These are phyloP conservation scores for Illadopsis cleaveri DNA, from an alignment of 2,113 vertebrate genomes.

Conservation along the genomic window DNA sequence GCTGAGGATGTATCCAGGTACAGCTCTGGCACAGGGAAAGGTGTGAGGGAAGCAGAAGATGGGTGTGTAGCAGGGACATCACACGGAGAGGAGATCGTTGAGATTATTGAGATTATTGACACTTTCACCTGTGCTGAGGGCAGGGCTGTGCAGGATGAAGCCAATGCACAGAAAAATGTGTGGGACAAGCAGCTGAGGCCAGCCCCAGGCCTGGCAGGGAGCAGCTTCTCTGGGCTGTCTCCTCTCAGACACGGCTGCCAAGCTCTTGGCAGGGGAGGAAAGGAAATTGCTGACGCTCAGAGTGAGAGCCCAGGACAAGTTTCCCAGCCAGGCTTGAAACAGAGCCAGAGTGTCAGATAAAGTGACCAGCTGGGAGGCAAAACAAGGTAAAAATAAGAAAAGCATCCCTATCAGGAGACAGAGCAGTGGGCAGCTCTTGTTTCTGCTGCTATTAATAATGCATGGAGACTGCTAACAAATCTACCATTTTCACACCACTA, in stretches of 20 bases:
- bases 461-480: constrained; percentile 13
- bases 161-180: background rate
- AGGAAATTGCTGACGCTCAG: background rate
- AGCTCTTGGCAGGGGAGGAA: background rate
- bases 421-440: background rate
- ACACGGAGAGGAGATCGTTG: background rate
- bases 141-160: background rate
- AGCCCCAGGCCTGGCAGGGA: background rate
- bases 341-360: background rate
- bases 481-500: constrained; percentile 48
- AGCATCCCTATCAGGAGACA: background rate
- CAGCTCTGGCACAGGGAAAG: background rate
- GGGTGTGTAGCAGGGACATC: background rate
- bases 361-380: constrained; percentile 24
- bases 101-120: background rate
- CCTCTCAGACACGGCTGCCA: background rate
- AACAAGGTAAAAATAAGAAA: background rate
- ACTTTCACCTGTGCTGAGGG: background rate
- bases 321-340: constrained; percentile 27
- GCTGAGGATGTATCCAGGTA: background rate
- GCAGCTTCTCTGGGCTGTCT: background rate
- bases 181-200: background rate
- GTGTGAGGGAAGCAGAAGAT: background rate
- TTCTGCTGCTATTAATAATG: constrained; percentile 37
- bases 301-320: background rate